Evolutionary conservation across 2,797 vertebrate genomes (phyloP), one percentile per base, ranked within the genome.

Genomic region (Lacerta viridis): DNA sequence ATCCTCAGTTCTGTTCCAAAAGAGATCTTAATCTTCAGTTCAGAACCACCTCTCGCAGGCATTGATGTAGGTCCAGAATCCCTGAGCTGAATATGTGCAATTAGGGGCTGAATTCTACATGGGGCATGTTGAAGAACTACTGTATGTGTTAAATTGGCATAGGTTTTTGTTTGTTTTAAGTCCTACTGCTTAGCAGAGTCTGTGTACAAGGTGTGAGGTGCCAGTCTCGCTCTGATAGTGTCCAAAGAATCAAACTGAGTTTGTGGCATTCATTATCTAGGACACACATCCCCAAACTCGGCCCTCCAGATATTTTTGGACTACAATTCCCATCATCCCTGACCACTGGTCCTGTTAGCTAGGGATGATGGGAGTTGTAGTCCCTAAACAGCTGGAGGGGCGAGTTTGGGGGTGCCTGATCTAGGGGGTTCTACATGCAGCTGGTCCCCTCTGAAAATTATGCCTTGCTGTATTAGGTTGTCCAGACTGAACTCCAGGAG

Each of bases 401-500:
- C 13, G 3, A 50, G 50, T 55, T 55, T 55, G 50, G 50, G 50
- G 50, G 3, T 55, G 50, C 50, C 50, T 55, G 50, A 55, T 55
- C 3, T 55, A 55, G 50, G 3, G 13, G 8, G 55, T 0, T 1
- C 64, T 0, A 20, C 79, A 18, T 0, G 1, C 50, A 55, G 66
- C 59, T 0, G 61, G 43, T 85, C 87, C 1, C 86, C 68, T 87
- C 17, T 0, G 0, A 88, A 89, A 91, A 43, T 39, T 46, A 69
- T 85, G 79, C 59, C 84, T 88, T 29, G 88, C 90, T 85, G 84
- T 75, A 88, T 91, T 92, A 89, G 93, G 91, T 90, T 95, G 92
- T 92, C 93, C 93, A 92, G 92, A 92, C 86, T 92, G 7, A 94
- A 93, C 89, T 94, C 88, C 41, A n/a, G 88, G 89, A 93, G 92